Base-by-base conservation (phyloP, 2,797 vertebrate genomes). In the Lacerta viridis region DNA sequence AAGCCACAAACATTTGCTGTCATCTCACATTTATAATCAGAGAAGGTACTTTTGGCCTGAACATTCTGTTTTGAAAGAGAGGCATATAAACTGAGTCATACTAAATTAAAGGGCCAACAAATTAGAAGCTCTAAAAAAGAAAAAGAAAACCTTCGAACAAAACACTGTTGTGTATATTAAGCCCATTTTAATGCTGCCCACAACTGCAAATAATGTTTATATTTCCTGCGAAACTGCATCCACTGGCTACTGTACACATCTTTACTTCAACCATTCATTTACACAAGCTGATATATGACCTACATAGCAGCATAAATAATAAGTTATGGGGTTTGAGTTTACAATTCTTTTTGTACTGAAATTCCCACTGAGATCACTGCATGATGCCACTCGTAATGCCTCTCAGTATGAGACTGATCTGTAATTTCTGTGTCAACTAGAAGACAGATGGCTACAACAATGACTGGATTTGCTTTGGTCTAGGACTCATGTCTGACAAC, bases 371-470 rank as follows among this genome's bases (percentile, higher is more conserved):
- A 43, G 55, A 43, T 46, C 86, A 79, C 7, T 90, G 80, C 2
- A 59, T 10, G n/a, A 64, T 9, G 41, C 4, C 17, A 83, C 41
- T 76, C 80, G 90, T 0, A 89, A 9, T 6, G 76, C 43, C 83
- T 90, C 83, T 25, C 87, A 29, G 13, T 75, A 46, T 17, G 55
- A 83, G 82, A 50, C 0, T 90, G 76, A 87, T 71, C 84, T 86
- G 79, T 50, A 80, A 46, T 4, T 33, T 83, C 77, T 89, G 39
- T 78, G 50, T 55, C 78, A 90, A 84, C 59, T 92, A 87, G 76
- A 91, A 93, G 75, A 72, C 91, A 95, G 93, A 92, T 87, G 92
- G 89, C 80, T 76, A 75, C 77, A 93, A 90, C 77, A 92, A 90
- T 55, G 83, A 83, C 87, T 66, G 92, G 50, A 95, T 93, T 86